Percentiles rank a stretch among this genome's conserved stretches.
These are phyloP conservation scores for Pseudopleuronectes americanus DNA, from an alignment of 2,797 vertebrate genomes.

Conservation along the genomic window DNA sequence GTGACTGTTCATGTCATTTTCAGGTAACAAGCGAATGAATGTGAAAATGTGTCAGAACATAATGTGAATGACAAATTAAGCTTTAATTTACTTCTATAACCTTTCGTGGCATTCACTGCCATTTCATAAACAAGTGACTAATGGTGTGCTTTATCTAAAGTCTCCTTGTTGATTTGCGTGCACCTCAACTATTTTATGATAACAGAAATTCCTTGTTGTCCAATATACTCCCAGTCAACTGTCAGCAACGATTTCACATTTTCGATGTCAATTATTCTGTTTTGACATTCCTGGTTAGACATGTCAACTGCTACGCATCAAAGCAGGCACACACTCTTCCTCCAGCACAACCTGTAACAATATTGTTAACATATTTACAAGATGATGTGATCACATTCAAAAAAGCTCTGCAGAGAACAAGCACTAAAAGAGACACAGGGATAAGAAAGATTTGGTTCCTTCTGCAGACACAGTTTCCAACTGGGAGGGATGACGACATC, in stretches of 20 bases:
- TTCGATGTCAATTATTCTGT: constrained; percentile 66
- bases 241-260: constrained; percentile 53
- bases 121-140: constrained; percentile 20
- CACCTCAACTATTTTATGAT: constrained; percentile 16
- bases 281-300: constrained; percentile 57
- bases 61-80: constrained; percentile 24
- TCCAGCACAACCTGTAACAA: constrained; percentile 19
- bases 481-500: constrained; percentile 48
- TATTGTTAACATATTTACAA: constrained; percentile 19
- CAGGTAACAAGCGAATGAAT: constrained; percentile 10
- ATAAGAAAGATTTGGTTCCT: constrained; percentile 53
- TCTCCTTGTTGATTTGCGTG: constrained; percentile 17
- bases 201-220: constrained; percentile 11
- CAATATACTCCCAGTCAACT: background rate
- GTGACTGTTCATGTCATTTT: background rate
- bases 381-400: constrained; percentile 32
- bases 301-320: constrained; percentile 28
- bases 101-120: constrained; percentile 6
- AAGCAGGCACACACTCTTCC: constrained; percentile 17
- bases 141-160: background rate
- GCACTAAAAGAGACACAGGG: constrained; percentile 12
- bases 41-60: constrained; percentile 1
- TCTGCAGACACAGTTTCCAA: constrained; percentile 49
- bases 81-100: constrained; percentile 33
- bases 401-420: constrained; percentile 31